Conservation (phyloP, 2,113 vertebrate species). For the Zosterops japonicus region DNA sequence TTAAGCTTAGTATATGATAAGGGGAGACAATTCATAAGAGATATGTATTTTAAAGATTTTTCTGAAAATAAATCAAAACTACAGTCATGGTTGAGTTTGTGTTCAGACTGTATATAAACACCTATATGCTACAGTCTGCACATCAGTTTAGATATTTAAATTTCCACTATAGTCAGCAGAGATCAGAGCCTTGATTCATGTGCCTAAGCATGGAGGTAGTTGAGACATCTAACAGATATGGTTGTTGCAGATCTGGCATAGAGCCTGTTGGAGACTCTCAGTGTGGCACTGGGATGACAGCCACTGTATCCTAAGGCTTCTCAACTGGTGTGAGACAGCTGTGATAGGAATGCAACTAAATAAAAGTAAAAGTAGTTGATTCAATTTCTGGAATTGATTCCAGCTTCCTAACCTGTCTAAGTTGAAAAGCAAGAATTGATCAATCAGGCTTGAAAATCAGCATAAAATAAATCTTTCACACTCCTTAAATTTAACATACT, state of each 20-base stretch:
- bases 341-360: not conserved
- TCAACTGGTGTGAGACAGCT: not conserved
- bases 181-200: not conserved
- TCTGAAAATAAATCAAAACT: not conserved
- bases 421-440: not conserved
- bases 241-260: not conserved
- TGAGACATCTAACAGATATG: not conserved
- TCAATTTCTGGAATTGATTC: not conserved
- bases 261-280: not conserved
- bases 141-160: not conserved
- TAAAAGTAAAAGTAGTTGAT: not conserved
- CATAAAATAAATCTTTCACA: not conserved
- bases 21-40: not conserved
- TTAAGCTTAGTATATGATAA: not conserved
- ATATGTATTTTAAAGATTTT: not conserved
- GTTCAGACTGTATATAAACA: not conserved
- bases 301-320: not conserved
- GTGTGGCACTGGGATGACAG: not conserved
- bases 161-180: not conserved
- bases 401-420: not conserved
- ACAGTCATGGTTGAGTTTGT: rapidly evolving
- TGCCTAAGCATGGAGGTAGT: not conserved
- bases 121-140: not conserved
- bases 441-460: not conserved
- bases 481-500: not conserved